Percentiles rank a stretch among this genome's conserved stretches.
phyloP scores from a whole-genome alignment of 2,888 invertebrate species.

The Dascillus cervinus region DNA sequence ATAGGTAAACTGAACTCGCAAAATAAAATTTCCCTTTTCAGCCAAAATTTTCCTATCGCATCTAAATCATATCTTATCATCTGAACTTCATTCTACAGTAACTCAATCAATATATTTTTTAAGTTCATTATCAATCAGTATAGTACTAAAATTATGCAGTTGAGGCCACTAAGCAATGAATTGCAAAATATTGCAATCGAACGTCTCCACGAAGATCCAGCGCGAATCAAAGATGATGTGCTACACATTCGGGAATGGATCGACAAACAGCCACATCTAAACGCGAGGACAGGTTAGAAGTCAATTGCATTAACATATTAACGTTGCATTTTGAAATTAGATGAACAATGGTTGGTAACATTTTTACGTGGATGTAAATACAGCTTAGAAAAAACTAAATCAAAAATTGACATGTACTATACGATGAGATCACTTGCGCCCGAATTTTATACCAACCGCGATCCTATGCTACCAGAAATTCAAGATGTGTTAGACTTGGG shows the following conservation, averaged over 20 bases:
- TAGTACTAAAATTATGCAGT: too few species aligned
- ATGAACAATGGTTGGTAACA: conserved; percentile 28
- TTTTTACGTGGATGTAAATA: conserved; percentile 59
- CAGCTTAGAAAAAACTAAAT: conserved; percentile 53
- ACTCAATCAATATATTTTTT: too few species aligned
- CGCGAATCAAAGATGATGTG: conserved; percentile 43
- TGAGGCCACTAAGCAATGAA: conserved; percentile 28
- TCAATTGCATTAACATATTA: too few species aligned
- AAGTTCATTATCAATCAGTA: too few species aligned
- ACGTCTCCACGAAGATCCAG: conserved; percentile 50
- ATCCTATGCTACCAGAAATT: conserved; percentile 27
- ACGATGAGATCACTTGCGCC: conserved; percentile 47
- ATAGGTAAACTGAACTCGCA: too few species aligned
- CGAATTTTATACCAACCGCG: conserved; percentile 42
- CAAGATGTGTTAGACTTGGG: conserved; percentile 35
- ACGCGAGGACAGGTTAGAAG: conserved; percentile 49
- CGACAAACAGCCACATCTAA: conserved; percentile 49
- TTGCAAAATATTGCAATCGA: conserved; percentile 44
- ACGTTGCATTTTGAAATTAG: too few species aligned
- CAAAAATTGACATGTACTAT: conserved; percentile 53
- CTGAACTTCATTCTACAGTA: too few species aligned
- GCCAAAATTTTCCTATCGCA: too few species aligned
- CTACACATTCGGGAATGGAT: conserved; percentile 50
- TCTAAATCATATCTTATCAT: too few species aligned
- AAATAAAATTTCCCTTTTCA: too few species aligned